Base-by-base conservation (phyloP, 2,113 vertebrate genomes). In the Brachyhypopomus gauderio region DNA sequence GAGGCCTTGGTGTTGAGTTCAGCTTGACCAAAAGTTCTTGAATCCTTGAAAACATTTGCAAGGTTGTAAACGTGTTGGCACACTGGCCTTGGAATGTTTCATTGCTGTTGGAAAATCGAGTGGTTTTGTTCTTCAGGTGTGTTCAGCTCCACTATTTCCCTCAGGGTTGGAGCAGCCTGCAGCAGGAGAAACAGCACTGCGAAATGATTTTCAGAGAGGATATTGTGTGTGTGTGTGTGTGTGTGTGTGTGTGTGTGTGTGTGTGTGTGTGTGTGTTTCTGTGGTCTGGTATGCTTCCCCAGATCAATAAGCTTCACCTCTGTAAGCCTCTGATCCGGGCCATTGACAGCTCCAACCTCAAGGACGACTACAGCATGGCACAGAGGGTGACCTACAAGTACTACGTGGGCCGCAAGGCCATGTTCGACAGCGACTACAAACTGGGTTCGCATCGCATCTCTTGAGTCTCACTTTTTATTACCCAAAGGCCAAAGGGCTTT, bases 351-450 rank as follows among this genome's bases (percentile, higher is more conserved):
- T 99, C 97, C 17, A 98, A 96, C 88, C 92, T 99, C 83, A 98
- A 96, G 87, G 96, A 96, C 0, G 96, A 97, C 4, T 99, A 98
- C 22, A 97, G 94, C 4, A 96, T 94, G 0, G 97, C 97, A 0
- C 98, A 99, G 92, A 92, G 95, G 1, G 96, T 98, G 71, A 99
- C 98, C 0, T 99, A 97, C 89, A 95, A 94, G 48, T 99, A 98
- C 79, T 99, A 99, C 0, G 97, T 98, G 4, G 98, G 97, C 25
- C 95, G 97, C 69, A 99, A 99, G 82, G 97, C 97, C 75, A 99
- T 99, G 98, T 99, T 99, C 72, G 97, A 99, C 90, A 98, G 96
- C 1, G 96, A 99, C 93, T 99, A 96, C 86, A 98, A 98, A 84
- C 96, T 94, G 91, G 98, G 97, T 96, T 88, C 63, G 36, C 59